Conservation (phyloP, 2,888 invertebrate genomes). For the Mythimna lalbum region DNA sequence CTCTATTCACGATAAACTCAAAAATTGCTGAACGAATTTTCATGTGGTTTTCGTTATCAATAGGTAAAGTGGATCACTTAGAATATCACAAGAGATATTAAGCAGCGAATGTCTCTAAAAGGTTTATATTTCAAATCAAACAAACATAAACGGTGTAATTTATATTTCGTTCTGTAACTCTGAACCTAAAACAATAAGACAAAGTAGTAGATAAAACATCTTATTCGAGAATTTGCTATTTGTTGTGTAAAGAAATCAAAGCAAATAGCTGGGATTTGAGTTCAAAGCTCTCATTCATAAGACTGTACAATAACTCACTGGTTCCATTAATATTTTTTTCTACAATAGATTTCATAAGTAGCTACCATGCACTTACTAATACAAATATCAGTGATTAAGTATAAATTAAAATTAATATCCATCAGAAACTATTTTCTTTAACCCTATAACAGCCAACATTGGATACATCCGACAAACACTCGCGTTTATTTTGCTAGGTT, state of each 20-base stretch:
- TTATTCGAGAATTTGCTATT: slow-evolving; percentile 45
- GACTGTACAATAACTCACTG: slow-evolving; percentile 41
- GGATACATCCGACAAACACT: no score
- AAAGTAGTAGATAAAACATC: slow-evolving; percentile 40
- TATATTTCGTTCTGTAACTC: slow-evolving; percentile 53
- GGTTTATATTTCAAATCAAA: slow-evolving; percentile 42
- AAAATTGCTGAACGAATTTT: no score
- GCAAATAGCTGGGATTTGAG: slow-evolving; percentile 33
- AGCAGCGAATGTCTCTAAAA: not conserved
- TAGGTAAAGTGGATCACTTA: no score
- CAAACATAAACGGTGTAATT: slow-evolving; percentile 52
- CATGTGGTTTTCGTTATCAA: not conserved
- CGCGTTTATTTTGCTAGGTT: no score
- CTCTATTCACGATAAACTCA: no score
- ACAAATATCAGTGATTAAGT: slow-evolving; percentile 16
- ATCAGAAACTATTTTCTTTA: slow-evolving; percentile 24
- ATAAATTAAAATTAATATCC: slow-evolving; percentile 18
- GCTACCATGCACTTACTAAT: slow-evolving; percentile 30
- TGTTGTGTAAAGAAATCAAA: slow-evolving; percentile 37
- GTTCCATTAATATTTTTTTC: slow-evolving; percentile 15
- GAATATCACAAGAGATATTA: not conserved
- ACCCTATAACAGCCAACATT: no score
- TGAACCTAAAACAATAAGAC: slow-evolving; percentile 51
- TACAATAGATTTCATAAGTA: slow-evolving; percentile 39
- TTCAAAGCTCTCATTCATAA: slow-evolving; percentile 38